A percentile compares a stretch with the other conserved stretches of the same genome.
Conservation (phyloP, 2,113 vertebrate genomes). For the Lophius piscatorius region DNA sequence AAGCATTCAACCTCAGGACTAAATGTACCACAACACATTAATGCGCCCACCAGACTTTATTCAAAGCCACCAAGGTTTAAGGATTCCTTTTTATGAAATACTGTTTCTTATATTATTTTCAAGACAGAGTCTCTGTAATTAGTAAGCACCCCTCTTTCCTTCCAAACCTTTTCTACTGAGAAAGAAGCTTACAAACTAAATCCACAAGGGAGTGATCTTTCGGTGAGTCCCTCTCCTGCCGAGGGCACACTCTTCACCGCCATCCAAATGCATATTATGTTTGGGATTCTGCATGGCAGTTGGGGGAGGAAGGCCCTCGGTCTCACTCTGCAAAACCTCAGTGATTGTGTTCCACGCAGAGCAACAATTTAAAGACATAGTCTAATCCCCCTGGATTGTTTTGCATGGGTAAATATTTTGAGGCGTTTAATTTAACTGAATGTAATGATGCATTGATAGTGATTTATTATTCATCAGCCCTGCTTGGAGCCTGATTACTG, state of each 20-base stretch:
- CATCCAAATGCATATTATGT: slow-evolving; percentile 44
- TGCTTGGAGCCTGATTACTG: slow-evolving; percentile 76
- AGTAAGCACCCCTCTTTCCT: slow-evolving; percentile 53
- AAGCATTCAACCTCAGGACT: too few species aligned
- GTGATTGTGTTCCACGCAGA: slow-evolving; percentile 69
- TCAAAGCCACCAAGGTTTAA: slow-evolving; percentile 30
- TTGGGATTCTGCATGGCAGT: slow-evolving; percentile 49
- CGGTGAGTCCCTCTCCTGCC: slow-evolving; percentile 31
- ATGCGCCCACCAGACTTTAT: slow-evolving; percentile 32
- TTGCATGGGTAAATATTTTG: slow-evolving; percentile 86
- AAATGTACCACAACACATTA: slow-evolving; percentile 28
- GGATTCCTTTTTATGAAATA: background rate
- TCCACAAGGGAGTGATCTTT: slow-evolving; percentile 58
- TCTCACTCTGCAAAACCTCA: background rate
- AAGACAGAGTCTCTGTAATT: slow-evolving; percentile 50
- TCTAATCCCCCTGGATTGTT: slow-evolving; percentile 82
- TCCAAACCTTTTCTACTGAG: slow-evolving; percentile 51
- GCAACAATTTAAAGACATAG: slow-evolving; percentile 76
- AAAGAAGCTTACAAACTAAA: slow-evolving; percentile 61
- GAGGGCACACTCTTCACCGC: slow-evolving; percentile 34
- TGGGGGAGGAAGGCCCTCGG: slow-evolving; percentile 25
- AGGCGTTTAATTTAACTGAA: slow-evolving; percentile 80
- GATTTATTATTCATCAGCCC: slow-evolving; percentile 85
- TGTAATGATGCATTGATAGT: slow-evolving; percentile 84
- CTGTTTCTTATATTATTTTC: background rate